phyloP scores from a whole-genome alignment of 1,140 invertebrate species.

The Phymorhynchus buccinoides region DNA sequence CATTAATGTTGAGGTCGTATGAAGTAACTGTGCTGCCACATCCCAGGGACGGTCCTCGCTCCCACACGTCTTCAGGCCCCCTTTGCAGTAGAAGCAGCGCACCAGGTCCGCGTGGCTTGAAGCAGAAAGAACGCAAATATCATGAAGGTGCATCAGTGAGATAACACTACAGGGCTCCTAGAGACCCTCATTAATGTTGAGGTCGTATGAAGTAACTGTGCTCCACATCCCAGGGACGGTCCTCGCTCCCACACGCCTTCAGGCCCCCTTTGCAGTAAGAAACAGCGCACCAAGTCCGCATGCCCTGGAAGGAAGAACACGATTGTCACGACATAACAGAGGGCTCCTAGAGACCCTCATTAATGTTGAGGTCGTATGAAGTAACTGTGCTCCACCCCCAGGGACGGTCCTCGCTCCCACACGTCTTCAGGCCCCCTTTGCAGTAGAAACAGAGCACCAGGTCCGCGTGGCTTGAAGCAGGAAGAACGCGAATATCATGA shows the following conservation, averaged over 20 bases:
- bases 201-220: slow-evolving; percentile 89
- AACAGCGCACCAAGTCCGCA: slow-evolving; percentile 88
- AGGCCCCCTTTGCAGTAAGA: slow-evolving; percentile 88
- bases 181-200: no score
- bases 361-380: no score
- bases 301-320: slow-evolving; percentile 74
- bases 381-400: slow-evolving; percentile 94
- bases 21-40: no score
- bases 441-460: slow-evolving; percentile 90
- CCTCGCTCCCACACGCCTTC: slow-evolving; percentile 88
- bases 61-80: slow-evolving; percentile 91
- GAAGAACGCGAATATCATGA: no score
- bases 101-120: slow-evolving; percentile 84
- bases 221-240: slow-evolving; percentile 90
- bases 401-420: slow-evolving; percentile 87
- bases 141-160: no score
- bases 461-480: slow-evolving; percentile 79
- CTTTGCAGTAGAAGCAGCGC: slow-evolving; percentile 88
- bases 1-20: no score
- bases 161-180: no score
- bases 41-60: slow-evolving; percentile 87
- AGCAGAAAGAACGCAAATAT: no score
- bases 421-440: slow-evolving; percentile 88
- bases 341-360: no score
- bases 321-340: no score